These are phyloP conservation scores for Drosophila auraria DNA, from an alignment of 1,140 invertebrate species.

Conservation along the genomic window DNA sequence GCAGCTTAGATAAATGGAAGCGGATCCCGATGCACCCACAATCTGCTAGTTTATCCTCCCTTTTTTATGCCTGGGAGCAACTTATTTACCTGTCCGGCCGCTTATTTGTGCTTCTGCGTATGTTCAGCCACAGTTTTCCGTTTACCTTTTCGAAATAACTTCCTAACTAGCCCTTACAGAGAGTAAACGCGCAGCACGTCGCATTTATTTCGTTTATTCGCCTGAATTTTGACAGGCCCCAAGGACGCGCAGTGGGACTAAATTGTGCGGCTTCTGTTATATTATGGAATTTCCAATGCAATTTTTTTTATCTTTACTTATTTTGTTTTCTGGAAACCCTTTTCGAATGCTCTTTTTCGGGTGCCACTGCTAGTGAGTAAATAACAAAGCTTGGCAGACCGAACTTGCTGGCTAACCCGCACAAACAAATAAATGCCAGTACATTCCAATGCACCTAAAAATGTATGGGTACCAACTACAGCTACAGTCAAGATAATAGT, in stretches of 20 bases:
- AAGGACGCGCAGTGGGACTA: not conserved
- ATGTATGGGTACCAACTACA: not conserved
- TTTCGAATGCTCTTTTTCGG: not conserved
- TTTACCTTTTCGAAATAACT: not conserved
- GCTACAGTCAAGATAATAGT: not conserved
- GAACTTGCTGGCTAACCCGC: conserved; percentile 24
- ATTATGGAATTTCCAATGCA: conserved; percentile 28
- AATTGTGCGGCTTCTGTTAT: conserved; percentile 29
- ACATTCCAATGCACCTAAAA: not conserved
- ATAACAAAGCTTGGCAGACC: conserved; percentile 42
- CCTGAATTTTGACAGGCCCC: conserved; percentile 16
- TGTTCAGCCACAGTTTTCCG: conserved; percentile 24
- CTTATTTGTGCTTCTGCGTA: conserved; percentile 33
- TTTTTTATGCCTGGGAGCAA: conserved; percentile 20
- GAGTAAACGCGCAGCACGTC: conserved; percentile 44
- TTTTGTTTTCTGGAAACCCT: conserved; percentile 6
- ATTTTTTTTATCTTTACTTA: conserved; percentile 7
- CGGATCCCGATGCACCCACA: conserved; percentile 18
- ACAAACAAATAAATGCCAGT: not conserved
- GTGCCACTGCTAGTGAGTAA: conserved; percentile 10
- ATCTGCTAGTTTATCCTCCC: conserved; percentile 18
- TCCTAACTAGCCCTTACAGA: conserved; percentile 29
- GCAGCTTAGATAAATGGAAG: conserved; percentile 32
- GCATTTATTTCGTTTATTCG: conserved; percentile 44
- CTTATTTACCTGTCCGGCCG: conserved; percentile 46